phyloP scores from a whole-genome alignment of 1,140 invertebrate species.

The Euschistus heros region DNA sequence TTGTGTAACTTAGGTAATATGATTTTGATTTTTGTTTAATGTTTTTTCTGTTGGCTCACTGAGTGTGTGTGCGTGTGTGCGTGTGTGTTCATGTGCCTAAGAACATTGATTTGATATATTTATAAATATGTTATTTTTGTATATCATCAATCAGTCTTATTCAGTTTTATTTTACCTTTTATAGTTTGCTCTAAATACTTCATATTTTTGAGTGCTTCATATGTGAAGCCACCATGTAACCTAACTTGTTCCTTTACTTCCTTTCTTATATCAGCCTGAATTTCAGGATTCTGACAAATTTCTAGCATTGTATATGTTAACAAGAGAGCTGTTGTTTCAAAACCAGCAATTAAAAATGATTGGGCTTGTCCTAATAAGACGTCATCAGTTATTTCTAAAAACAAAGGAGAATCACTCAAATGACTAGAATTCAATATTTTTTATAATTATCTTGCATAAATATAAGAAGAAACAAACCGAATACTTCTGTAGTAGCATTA shows the following conservation, averaged over 20 bases:
- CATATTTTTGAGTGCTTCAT: not conserved
- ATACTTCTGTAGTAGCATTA: not conserved
- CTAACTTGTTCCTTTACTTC: not conserved
- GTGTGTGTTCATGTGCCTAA: no score
- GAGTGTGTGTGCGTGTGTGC: no score
- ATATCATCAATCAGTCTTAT: no score
- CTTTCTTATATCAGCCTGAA: not conserved
- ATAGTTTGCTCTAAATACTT: not conserved
- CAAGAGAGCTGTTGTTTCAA: not conserved
- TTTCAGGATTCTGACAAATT: not conserved
- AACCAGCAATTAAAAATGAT: not conserved
- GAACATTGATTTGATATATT: no score
- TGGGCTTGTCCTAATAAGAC: not conserved
- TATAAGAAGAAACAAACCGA: conserved; percentile 6
- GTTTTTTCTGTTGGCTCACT: no score
- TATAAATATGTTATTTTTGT: no score
- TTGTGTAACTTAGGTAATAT: no score
- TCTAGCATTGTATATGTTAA: not conserved
- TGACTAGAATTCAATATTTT: no score
- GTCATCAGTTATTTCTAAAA: not conserved
- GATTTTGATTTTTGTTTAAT: no score
- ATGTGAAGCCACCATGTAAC: not conserved
- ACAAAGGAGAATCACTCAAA: no score
- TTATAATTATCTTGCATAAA: no score
- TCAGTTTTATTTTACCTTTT: not conserved